Evolutionary conservation across 1,140 invertebrate genomes (phyloP), one percentile per base, ranked within the genome.

Genomic region (Penaeus vannamei): DNA sequence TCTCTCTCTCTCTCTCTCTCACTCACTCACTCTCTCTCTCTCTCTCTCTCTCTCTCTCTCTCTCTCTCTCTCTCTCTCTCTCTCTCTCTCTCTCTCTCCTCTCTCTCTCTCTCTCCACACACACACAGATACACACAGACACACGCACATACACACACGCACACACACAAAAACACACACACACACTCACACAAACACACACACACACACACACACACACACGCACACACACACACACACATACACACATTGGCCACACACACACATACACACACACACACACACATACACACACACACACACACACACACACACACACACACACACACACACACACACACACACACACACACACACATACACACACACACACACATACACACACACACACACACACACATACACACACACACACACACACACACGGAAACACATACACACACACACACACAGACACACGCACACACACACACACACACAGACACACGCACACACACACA

Each of bases 401-500:
- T 42, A 42, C 8, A 42, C 8, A 42, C 8, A 42, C n/a, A n/a
- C n/a, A n/a, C n/a, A n/a, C n/a, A n/a, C n/a, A n/a, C n/a, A n/a
- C n/a, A n/a, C n/a, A n/a, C n/a, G n/a, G n/a, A 46, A 46, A 19
- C 79, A 14, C 20, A 84, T 23, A 64, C 42, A 84, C 61, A 84
- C 83, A 84, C 83, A 84, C 62, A 84, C 42, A 66, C 42, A 84
- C 42, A 66, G 36, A 84, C 36, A 8, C 10, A 84, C 36, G 69
- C 36, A 69, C 36, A 69, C 29, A 83, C 29, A 62, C 29, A 83
- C 29, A 62, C 29, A 83, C 29, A 83, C 29, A 83, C 29, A 83
- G 26, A 83, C 29, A 60, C 10, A 53, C n/a, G 64, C n/a, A 36
- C 8, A 20, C 19, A n/a, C 10, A 14, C 7, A 53, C 26, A 29